phyloP scores from a whole-genome alignment of 2,113 vertebrate genomes.

The Eretmochelys imbricata region DNA sequence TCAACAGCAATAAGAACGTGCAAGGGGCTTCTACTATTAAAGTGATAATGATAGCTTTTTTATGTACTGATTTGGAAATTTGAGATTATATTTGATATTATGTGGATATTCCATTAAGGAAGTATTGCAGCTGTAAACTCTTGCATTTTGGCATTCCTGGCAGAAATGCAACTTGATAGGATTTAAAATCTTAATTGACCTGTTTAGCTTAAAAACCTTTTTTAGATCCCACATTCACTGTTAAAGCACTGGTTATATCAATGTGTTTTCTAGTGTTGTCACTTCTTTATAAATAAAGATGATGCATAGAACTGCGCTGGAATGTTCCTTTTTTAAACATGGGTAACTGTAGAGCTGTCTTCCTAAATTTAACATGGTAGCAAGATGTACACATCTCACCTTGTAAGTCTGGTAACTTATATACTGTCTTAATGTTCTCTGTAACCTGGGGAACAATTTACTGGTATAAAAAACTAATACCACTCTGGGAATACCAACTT shows the following conservation, averaged over 20 bases:
- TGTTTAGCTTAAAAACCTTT: slow-evolving; percentile 70
- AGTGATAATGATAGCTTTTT: slow-evolving; percentile 71
- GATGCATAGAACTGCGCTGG: slow-evolving; percentile 50
- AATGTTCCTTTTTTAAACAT: slow-evolving; percentile 62
- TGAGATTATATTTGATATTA: slow-evolving; percentile 80
- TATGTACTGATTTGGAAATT: slow-evolving; percentile 75
- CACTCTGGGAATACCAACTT: neutral
- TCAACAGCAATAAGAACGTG: slow-evolving; percentile 79
- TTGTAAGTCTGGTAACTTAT: neutral
- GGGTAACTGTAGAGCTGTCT: neutral
- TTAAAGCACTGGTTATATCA: slow-evolving; percentile 79
- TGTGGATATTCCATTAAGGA: slow-evolving; percentile 71
- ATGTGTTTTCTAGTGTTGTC: slow-evolving; percentile 84
- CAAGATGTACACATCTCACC: neutral
- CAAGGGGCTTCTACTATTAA: slow-evolving; percentile 65
- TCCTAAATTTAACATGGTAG: neutral
- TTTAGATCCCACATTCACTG: slow-evolving; percentile 75
- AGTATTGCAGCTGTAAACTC: slow-evolving; percentile 72
- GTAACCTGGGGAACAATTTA: neutral
- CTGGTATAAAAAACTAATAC: neutral
- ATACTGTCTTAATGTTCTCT: neutral
- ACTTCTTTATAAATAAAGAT: slow-evolving; percentile 83
- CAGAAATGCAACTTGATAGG: slow-evolving; percentile 70
- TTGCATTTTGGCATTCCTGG: slow-evolving; percentile 76
- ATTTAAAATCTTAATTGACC: slow-evolving; percentile 58